Evolutionary conservation across 2,113 vertebrate species (phyloP).

Genomic region (Cyphomyrus discorhynchus): DNA sequence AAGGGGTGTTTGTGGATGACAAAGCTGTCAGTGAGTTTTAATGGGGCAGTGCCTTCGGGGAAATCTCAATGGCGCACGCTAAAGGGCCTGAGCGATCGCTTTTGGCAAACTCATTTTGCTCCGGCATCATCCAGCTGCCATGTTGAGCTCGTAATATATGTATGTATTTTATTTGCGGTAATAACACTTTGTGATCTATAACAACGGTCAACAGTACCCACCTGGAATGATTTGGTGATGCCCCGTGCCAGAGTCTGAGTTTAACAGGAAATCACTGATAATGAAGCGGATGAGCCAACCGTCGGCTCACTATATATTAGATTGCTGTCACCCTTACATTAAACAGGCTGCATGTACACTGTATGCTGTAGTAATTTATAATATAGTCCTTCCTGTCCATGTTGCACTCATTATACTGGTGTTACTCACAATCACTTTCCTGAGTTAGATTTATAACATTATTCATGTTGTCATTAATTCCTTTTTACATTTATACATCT

Average conservation of each 20-base stretch:
- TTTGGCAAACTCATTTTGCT: constrained; percentile 34
- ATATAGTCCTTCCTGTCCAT: neutral
- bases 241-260: neutral
- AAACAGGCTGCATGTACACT: neutral
- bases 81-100: constrained; percentile 30
- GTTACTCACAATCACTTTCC: neutral
- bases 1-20: constrained; percentile 31
- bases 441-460: neutral
- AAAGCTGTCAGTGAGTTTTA: constrained; percentile 43
- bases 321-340: neutral
- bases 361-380: neutral
- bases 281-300: neutral
- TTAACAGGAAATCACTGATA: neutral
- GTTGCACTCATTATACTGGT: neutral
- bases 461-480: neutral
- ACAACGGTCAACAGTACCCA: neutral
- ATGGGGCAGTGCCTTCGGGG: constrained; percentile 39
- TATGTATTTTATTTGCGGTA: constrained; percentile 5
- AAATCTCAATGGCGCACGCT: constrained; percentile 34
- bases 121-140: constrained; percentile 23
- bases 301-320: neutral
- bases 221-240: neutral
- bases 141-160: constrained; percentile 19
- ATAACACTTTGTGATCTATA: constrained; percentile 12
- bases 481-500: neutral